Percentiles rank a stretch among this genome's conserved stretches.
phyloP scores from a whole-genome alignment of 2,797 vertebrate species.

The Thamnophis elegans region DNA sequence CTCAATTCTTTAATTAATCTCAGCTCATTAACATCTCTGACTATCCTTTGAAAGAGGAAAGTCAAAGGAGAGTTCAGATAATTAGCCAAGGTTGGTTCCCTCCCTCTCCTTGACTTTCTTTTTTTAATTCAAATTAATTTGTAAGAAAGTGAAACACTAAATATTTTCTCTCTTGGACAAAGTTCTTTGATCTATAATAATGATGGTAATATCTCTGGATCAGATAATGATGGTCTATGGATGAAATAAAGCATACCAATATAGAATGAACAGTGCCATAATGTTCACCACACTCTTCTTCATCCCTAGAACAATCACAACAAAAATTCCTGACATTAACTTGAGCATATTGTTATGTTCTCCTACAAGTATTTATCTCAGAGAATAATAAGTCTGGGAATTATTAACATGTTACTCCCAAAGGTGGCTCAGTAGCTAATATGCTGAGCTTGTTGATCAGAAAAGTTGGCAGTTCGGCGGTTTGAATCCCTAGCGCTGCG shows the following conservation, averaged over 20 bases:
- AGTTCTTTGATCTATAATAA: constrained; percentile 49
- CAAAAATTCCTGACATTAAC: not conserved
- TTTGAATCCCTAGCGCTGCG: too few species aligned
- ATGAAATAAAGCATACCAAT: constrained; percentile 38
- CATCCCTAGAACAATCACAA: constrained; percentile 44
- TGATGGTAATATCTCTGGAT: constrained; percentile 3
- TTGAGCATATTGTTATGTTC: constrained; percentile 40
- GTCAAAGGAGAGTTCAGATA: constrained; percentile 47
- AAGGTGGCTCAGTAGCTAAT: too few species aligned
- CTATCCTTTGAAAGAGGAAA: constrained; percentile 27
- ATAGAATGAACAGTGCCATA: constrained; percentile 18
- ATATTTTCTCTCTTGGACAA: constrained; percentile 32
- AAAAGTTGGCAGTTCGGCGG: too few species aligned
- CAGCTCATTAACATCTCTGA: constrained; percentile 28
- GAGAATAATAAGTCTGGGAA: constrained; percentile 20
- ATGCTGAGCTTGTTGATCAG: too few species aligned
- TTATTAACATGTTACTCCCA: not conserved
- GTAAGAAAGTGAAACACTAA: constrained; percentile 40
- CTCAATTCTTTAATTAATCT: constrained; percentile 55
- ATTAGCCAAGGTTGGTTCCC: constrained; percentile 30
- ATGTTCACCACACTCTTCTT: constrained; percentile 20
- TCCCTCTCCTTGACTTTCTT: not conserved
- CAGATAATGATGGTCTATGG: constrained; percentile 5
- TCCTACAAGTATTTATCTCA: constrained; percentile 30
- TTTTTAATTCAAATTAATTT: constrained; percentile 31